A percentile compares a stretch with the other conserved stretches of the same genome.
Conservation (phyloP, 1,140 invertebrate genomes). For the Drosophila fuyamai region DNA sequence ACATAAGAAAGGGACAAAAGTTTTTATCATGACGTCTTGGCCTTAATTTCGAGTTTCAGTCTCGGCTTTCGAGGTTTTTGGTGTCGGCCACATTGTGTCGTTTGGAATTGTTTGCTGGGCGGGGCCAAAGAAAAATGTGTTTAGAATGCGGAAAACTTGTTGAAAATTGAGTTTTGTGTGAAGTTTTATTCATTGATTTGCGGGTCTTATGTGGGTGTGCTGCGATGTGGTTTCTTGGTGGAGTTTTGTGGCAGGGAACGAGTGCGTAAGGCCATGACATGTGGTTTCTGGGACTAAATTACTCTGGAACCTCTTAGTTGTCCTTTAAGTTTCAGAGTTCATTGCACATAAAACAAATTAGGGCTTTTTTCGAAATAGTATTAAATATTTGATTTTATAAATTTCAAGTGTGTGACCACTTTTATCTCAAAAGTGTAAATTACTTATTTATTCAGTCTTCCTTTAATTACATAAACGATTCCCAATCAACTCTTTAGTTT, state of each 20-base stretch:
- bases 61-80: constrained; percentile 39
- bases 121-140: constrained; percentile 60
- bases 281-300: background rate
- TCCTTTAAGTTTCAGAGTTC: background rate
- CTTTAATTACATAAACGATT: background rate
- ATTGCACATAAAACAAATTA: background rate
- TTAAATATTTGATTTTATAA: background rate
- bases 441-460: background rate
- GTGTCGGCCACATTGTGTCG: constrained; percentile 55
- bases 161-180: constrained; percentile 78
- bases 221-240: constrained; percentile 16
- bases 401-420: background rate
- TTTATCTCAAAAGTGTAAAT: too few relatives aligned
- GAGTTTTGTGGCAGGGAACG: background rate
- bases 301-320: background rate
- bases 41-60: constrained; percentile 61
- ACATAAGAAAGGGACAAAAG: constrained; percentile 45
- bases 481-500: too few relatives aligned
- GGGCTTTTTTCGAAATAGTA: background rate
- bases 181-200: constrained; percentile 75
- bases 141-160: constrained; percentile 78
- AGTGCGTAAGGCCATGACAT: background rate
- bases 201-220: constrained; percentile 15
- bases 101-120: constrained; percentile 25
- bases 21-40: constrained; percentile 79